phyloP scores from a whole-genome alignment of 2,797 vertebrate genomes.

The Cryptoprocta ferox region DNA sequence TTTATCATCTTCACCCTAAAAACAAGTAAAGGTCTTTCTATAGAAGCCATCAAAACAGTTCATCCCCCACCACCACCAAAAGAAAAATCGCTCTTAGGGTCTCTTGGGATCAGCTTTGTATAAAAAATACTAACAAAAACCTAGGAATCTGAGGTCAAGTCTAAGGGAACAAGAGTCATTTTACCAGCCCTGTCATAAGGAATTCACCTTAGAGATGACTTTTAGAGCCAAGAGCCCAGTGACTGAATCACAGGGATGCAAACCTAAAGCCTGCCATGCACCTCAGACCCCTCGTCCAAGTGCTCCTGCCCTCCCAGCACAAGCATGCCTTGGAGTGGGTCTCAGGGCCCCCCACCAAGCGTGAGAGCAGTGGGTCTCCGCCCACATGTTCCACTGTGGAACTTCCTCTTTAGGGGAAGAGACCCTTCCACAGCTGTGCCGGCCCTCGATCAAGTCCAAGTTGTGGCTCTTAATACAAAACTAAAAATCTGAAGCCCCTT shows the following conservation, averaged over 20 bases:
- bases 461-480: not conserved
- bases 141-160: not conserved
- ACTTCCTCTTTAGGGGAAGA: too few relatives aligned
- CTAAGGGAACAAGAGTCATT: not conserved
- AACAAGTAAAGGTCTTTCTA: slow-evolving; percentile 61
- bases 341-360: not conserved
- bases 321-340: not conserved
- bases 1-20: slow-evolving; percentile 71
- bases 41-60: not conserved
- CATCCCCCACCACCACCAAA: not conserved
- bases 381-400: not conserved
- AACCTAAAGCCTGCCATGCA: not conserved
- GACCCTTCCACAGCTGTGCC: not conserved
- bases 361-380: not conserved
- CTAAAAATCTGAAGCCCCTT: not conserved
- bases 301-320: not conserved
- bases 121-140: not conserved
- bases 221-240: not conserved
- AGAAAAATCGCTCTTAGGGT: not conserved
- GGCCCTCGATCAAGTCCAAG: not conserved
- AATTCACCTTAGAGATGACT: not conserved
- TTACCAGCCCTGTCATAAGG: not conserved
- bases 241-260: not conserved
- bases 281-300: rapidly evolving
- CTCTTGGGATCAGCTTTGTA: not conserved